Percentiles rank a stretch among this genome's conserved stretches.
Conservation (phyloP, 2,113 vertebrate species). For the Caranx melampygus region DNA sequence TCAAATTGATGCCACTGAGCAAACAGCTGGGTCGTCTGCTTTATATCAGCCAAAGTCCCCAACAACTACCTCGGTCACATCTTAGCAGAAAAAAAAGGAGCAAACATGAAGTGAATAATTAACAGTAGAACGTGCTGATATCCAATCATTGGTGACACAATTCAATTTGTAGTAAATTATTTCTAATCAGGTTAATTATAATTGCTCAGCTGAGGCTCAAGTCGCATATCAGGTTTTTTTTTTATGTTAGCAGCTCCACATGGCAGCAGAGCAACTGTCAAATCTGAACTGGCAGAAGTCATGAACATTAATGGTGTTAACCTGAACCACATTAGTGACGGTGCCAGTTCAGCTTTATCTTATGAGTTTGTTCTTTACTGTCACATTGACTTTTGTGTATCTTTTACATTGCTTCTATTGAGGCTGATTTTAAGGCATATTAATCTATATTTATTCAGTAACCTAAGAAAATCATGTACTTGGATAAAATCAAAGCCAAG, state of each 20-base stretch:
- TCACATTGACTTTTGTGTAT: background rate
- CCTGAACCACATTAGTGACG: background rate
- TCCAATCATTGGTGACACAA: slow-evolving; percentile 16
- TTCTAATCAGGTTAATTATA: slow-evolving; percentile 49
- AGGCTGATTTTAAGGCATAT: slow-evolving; percentile 6
- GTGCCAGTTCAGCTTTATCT: background rate
- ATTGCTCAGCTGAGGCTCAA: slow-evolving; percentile 19
- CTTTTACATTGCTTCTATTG: background rate
- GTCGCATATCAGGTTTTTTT: background rate
- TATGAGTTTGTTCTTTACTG: background rate
- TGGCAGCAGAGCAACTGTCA: background rate
- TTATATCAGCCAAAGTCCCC: background rate
- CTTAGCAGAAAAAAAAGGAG: background rate
- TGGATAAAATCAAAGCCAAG: background rate
- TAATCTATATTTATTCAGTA: background rate
- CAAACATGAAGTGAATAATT: slow-evolving; percentile 36
- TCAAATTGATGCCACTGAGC: no score
- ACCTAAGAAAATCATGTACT: background rate
- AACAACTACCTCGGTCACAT: background rate
- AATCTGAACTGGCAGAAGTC: background rate
- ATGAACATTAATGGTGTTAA: background rate
- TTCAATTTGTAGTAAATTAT: slow-evolving; percentile 34
- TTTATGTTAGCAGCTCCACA: background rate
- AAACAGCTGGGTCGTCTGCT: slow-evolving; percentile 2
- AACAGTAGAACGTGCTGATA: slow-evolving; percentile 23